phyloP scores from a whole-genome alignment of 1,140 invertebrate species.

The Mercenaria mercenaria region DNA sequence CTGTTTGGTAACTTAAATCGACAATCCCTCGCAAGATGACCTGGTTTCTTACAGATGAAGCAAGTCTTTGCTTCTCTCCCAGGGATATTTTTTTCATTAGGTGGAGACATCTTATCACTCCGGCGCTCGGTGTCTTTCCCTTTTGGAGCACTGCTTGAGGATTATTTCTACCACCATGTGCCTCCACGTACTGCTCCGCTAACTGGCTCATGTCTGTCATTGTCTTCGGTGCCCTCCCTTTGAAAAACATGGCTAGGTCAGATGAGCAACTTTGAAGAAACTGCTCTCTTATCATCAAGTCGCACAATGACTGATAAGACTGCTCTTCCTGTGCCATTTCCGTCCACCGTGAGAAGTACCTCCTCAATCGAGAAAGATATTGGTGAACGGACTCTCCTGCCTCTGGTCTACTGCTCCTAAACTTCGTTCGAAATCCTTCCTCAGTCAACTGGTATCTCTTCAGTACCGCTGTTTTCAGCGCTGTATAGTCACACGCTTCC shows the following conservation, averaged over 20 bases:
- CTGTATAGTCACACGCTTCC: background rate
- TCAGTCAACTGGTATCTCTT: constrained; percentile 8
- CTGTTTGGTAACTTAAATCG: background rate
- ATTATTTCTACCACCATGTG: background rate
- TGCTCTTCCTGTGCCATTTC: background rate
- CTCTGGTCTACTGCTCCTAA: too few relatives aligned
- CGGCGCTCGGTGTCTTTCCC: background rate
- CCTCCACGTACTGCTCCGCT: background rate
- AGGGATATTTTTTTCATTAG: background rate
- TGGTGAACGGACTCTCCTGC: background rate
- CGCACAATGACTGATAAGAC: too few relatives aligned
- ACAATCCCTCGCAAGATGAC: background rate
- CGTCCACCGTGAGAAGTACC: background rate
- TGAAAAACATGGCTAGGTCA: background rate
- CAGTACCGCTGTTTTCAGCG: background rate
- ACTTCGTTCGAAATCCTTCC: too few relatives aligned
- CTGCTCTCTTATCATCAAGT: background rate
- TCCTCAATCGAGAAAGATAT: background rate
- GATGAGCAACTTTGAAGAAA: background rate
- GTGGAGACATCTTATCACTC: background rate
- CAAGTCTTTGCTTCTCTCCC: background rate
- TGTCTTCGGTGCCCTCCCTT: background rate
- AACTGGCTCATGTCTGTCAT: background rate
- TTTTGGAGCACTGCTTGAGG: background rate
- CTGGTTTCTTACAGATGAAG: background rate